Base-by-base conservation (phyloP, 2,888 invertebrate genomes). In the Acanthococcus lagerstroemiae region DNA sequence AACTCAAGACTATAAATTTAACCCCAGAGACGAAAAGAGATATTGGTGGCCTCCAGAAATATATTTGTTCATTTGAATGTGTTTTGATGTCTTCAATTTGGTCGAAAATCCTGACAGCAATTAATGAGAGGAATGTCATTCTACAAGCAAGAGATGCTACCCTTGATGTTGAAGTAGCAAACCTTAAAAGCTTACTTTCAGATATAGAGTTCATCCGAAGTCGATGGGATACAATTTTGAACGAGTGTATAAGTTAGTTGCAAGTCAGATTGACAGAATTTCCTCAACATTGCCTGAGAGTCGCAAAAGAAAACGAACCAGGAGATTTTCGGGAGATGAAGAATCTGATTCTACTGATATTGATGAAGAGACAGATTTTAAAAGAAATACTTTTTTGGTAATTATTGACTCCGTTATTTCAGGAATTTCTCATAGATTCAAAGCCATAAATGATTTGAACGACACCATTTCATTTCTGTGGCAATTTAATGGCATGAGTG, bases 31-130 rank as follows among this genome's bases (percentile, higher is more conserved):
- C 45, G 25, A 30, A 21, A 2, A 17, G 22, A 9, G 27, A 65
- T 26, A 26, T 65, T 15, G 12, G 55, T 17, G 46, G 65, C 21
- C 24, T 55, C 12, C 17, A 55, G 52, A 55, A 17, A n/a, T 65
- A 65, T 21, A 55, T 65, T 4, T 25, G 17, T 30, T 17, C 44
- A 55, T 65, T 65, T 46, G 19, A 65, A 54, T 55, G 65, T 26
- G 26, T 65, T 25, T 19, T 65, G n/a, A 25, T 65, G 27, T 22
- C 21, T 45, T 65, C 65, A 6, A 55, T 65, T 65, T 55, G 55
- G 55, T 65, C 55, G 17, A 65, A 65, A 17, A 55, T 55, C 46
- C 26, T 65, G 55, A 65, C 26, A 15, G n/a, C 45, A 37, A 55
- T 55, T 26, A 55, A 65, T 25, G 27, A 55, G 19, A 45, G 30